phyloP scores from a whole-genome alignment of 2,888 invertebrate genomes.

The Synergus gifuensis region DNA sequence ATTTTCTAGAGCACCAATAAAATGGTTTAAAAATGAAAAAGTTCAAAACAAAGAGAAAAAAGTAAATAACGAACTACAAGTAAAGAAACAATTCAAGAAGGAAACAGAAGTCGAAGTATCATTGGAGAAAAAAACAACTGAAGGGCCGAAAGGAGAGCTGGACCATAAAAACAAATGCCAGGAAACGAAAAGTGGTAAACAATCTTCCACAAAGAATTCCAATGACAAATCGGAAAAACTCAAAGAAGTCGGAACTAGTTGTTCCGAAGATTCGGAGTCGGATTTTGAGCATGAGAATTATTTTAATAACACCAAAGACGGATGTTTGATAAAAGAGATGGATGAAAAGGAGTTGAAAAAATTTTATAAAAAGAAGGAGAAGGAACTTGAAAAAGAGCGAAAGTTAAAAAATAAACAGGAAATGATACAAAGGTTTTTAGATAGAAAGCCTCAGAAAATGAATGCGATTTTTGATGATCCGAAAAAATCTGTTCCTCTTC shows the following conservation, averaged over 20 bases:
- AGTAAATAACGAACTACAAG: slow-evolving; percentile 14
- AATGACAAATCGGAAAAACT: neutral
- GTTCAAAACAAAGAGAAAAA: slow-evolving; percentile 50
- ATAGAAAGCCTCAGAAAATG: slow-evolving; percentile 64
- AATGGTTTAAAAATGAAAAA: slow-evolving; percentile 64
- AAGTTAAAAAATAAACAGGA: slow-evolving; percentile 50
- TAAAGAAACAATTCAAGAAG: slow-evolving; percentile 42
- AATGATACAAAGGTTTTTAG: slow-evolving; percentile 61
- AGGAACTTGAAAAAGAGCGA: slow-evolving; percentile 32
- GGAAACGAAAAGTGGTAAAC: neutral
- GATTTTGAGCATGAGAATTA: slow-evolving; percentile 42
- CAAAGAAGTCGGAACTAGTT: slow-evolving; percentile 6
- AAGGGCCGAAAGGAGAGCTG: slow-evolving; percentile 51
- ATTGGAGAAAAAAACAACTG: slow-evolving; percentile 53
- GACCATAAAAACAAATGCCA: slow-evolving; percentile 15
- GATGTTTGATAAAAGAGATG: slow-evolving; percentile 42
- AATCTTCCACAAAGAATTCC: neutral
- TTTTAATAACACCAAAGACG: neutral
- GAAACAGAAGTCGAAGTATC: slow-evolving; percentile 45
- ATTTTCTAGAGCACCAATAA: slow-evolving; percentile 61
- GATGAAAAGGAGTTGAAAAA: slow-evolving; percentile 49
- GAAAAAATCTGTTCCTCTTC: slow-evolving; percentile 79
- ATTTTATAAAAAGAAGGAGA: slow-evolving; percentile 46
- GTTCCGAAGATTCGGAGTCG: slow-evolving; percentile 58
- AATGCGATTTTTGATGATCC: slow-evolving; percentile 71